Evolutionary conservation across 2,888 invertebrate genomes (phyloP), one percentile per base, ranked within the genome.

Genomic region (Melieria crassipennis): DNA sequence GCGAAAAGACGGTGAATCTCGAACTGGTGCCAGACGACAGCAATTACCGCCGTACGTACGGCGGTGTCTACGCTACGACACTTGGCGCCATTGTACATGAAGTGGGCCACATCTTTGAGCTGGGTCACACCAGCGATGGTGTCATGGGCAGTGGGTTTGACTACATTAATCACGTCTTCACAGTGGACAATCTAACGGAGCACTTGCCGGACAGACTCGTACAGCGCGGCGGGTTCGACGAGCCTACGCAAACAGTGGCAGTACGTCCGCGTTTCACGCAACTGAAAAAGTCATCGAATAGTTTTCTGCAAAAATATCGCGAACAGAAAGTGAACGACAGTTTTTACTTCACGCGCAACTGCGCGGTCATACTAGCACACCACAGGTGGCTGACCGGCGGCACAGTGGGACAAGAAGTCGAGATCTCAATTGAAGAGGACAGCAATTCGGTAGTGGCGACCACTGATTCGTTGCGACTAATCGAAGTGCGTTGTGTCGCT

Each of bases 131-230:
- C 0, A 90, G 91, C 78, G 91, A 93, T 78, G 98, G 98, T 16
- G 94, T 98, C 72, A 98, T 98, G 98, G 95, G 95, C 57, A 90
- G 93, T 83, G 96, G 95, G 57, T 96, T 95, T 84, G 94, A 95
- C 84, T 92, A 94, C 79, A 90, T 96, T 68, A 91, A 94, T 82
- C 89, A 92, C 71, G 92, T 94, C 50, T 94, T 96, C 81, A 89
- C 91, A n/a, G 89, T 90, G 5, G 89, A 89, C 13, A 89, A 90
- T 73, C 77, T 81, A 65, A 87, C 87, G 1, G 85, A 87, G 75
- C 78, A 83, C 77, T 71, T 87, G 47, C 87, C 87, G 0, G 78
- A 83, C 45, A 77, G 87, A 52, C 75, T 84, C 10, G 79, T 87
- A 11, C 73, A 65, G 7, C 50, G 65, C 16, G 62, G 52, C 5